These are phyloP conservation scores for Stenopsyche tienmushanensis DNA, from an alignment of 1,140 invertebrate genomes.

Conservation along the genomic window DNA sequence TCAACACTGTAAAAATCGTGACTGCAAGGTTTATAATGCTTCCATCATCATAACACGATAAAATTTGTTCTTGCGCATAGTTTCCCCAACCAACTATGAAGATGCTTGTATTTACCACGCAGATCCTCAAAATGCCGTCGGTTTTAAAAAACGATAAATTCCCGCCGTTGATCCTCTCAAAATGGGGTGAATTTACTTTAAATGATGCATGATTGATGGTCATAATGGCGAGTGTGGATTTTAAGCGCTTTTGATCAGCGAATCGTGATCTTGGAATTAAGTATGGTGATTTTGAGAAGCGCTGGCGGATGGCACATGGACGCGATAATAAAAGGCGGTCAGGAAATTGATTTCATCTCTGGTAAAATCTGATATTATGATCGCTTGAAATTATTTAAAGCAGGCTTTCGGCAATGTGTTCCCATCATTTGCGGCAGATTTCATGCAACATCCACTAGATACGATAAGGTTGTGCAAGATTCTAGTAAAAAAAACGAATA, in stretches of 20 bases:
- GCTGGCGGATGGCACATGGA: slow-evolving; percentile 1
- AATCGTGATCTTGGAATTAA: no score
- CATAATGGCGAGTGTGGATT: no score
- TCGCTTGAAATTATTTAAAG: slow-evolving; percentile 16
- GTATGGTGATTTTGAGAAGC: slow-evolving; percentile 17
- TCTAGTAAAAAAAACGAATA: not conserved
- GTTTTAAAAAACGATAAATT: not conserved
- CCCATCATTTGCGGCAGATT: no score
- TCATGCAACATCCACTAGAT: no score
- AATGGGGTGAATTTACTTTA: not conserved
- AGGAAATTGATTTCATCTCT: slow-evolving; percentile 33
- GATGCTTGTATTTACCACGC: not conserved
- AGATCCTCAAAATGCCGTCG: not conserved
- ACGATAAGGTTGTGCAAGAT: no score
- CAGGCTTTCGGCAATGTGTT: slow-evolving; percentile 21
- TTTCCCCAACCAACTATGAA: slow-evolving; percentile 17
- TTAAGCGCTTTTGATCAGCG: no score
- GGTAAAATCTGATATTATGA: slow-evolving; percentile 26
- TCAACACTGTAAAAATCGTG: slow-evolving; percentile 35
- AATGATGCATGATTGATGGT: no score
- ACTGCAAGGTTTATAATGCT: slow-evolving; percentile 26
- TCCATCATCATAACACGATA: slow-evolving; percentile 26
- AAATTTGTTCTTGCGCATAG: slow-evolving; percentile 31
- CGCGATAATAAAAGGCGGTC: slow-evolving; percentile 25
- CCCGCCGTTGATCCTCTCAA: no score